Percentiles rank a stretch among this genome's conserved stretches.
Evolutionary conservation across 1,140 invertebrate genomes (phyloP).

Genomic region (Scaptomyza graminum): DNA sequence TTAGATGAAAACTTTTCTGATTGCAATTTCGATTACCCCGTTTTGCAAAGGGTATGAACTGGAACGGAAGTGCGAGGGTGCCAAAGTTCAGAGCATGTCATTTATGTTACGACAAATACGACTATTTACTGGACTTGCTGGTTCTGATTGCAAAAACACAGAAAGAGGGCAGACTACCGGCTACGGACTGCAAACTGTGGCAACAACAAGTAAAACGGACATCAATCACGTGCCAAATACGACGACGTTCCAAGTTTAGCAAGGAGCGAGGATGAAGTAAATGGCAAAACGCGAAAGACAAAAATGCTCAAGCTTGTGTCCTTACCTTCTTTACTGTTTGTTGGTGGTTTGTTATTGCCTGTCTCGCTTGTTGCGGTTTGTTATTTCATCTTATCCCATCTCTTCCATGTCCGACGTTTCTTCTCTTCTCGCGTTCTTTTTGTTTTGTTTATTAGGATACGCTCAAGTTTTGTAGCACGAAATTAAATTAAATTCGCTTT

Average conservation of each 20-base stretch:
- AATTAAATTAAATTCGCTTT: constrained; percentile 78
- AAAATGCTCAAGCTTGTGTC: constrained; percentile 2
- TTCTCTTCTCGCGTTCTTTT: constrained; percentile 9
- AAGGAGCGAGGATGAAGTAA: background rate
- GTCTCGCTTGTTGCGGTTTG: constrained; percentile 23
- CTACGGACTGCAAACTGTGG: constrained; percentile 3
- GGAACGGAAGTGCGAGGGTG: too few species aligned
- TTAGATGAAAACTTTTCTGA: background rate
- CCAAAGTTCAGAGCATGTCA: constrained; percentile 28
- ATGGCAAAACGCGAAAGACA: background rate
- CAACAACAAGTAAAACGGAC: constrained; percentile 45
- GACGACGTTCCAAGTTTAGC: background rate
- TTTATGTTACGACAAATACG: constrained; percentile 8
- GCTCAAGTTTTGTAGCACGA: constrained; percentile 52
- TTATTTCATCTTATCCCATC: constrained; percentile 3
- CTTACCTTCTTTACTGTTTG: constrained; percentile 13
- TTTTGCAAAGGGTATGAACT: background rate
- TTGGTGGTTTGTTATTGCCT: constrained; percentile 15
- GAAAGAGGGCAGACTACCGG: background rate
- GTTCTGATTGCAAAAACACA: constrained; percentile 33
- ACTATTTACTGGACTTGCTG: constrained; percentile 23
- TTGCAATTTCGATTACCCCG: background rate
- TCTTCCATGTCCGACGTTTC: constrained; percentile 7
- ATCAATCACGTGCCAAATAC: constrained; percentile 68
- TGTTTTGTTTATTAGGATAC: constrained; percentile 70